These are phyloP conservation scores for Pterocles gutturalis DNA, from an alignment of 2,113 vertebrate genomes.

Conservation along the genomic window DNA sequence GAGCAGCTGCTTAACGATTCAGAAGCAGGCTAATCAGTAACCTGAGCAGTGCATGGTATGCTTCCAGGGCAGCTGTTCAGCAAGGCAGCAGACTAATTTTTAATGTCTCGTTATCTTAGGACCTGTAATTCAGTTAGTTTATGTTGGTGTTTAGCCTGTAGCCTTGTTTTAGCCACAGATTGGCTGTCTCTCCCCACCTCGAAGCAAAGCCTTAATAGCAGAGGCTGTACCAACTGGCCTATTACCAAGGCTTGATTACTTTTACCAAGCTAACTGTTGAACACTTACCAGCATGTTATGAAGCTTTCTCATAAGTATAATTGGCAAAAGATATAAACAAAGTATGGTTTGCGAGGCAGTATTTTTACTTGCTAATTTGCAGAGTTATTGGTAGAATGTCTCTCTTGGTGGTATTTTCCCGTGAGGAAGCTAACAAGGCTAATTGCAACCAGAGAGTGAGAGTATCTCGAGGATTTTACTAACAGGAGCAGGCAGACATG, in stretches of 20 bases:
- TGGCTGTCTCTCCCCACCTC: neutral
- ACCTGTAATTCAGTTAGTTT: neutral
- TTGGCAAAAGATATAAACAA: constrained; percentile 39
- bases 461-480: neutral
- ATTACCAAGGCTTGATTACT: constrained; percentile 17
- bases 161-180: neutral
- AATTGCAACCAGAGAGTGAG: neutral
- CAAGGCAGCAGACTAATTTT: neutral
- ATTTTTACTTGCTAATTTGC: constrained; percentile 25
- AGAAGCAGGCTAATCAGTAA: neutral
- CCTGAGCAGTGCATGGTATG: neutral
- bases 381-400: neutral
- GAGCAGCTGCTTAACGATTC: neutral
- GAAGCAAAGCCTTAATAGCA: neutral
- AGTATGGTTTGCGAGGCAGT: neutral
- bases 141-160: neutral
- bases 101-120: neutral
- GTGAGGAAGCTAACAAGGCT: constrained; percentile 4
- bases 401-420: neutral
- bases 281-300: neutral
- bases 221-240: neutral
- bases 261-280: constrained; percentile 6
- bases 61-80: neutral
- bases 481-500: neutral
- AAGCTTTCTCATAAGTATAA: neutral